These are phyloP conservation scores for Ametastegia equiseti DNA, from an alignment of 2,888 invertebrate species.

Conservation along the genomic window DNA sequence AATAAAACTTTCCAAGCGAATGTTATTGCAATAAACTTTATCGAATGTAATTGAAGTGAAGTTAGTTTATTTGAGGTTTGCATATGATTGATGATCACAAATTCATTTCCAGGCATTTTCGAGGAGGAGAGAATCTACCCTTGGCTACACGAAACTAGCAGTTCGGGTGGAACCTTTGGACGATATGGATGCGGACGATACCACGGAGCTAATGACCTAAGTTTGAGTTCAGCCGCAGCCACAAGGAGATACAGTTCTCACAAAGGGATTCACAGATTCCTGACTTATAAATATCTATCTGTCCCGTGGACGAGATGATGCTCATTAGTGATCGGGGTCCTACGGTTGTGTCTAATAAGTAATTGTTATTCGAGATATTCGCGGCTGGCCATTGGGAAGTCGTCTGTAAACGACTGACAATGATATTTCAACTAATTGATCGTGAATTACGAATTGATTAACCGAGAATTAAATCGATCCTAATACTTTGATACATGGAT, in stretches of 20 bases:
- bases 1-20: too few species aligned
- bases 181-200: conserved; percentile 69
- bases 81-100: not conserved
- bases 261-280: not conserved
- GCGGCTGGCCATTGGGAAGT: not conserved
- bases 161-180: conserved; percentile 71
- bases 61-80: not conserved
- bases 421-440: conserved; percentile 31
- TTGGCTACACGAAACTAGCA: conserved; percentile 72
- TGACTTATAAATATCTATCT: conserved; percentile 6
- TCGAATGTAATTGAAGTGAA: too few species aligned
- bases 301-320: conserved; percentile 19
- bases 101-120: conserved; percentile 65
- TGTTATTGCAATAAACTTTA: too few species aligned
- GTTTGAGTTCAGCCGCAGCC: not conserved
- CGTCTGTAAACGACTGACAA: conserved; percentile 51
- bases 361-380: conserved; percentile 6
- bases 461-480: conserved; percentile 19
- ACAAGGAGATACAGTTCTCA: conserved; percentile 2
- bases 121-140: conserved; percentile 65
- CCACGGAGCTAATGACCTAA: conserved; percentile 73
- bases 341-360: conserved; percentile 13
- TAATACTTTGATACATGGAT: not conserved
- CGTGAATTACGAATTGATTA: conserved; percentile 8
- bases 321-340: conserved; percentile 18